Conservation (phyloP, 2,888 invertebrate genomes). For the Rosalia funebris region DNA sequence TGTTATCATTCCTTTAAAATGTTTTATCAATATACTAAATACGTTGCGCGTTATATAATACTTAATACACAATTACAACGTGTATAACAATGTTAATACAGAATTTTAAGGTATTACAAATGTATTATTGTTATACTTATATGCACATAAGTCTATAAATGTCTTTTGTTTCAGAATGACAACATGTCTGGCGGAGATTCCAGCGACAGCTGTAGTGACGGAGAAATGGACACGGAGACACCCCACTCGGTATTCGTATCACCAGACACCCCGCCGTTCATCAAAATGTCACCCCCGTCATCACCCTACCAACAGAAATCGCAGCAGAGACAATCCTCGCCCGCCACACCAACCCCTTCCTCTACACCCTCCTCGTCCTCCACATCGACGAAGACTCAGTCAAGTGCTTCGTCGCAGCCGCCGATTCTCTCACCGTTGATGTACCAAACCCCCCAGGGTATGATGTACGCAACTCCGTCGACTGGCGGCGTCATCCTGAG, state of each 20-base stretch:
- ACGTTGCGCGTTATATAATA: no score
- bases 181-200: slow-evolving; percentile 62
- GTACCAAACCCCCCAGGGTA: slow-evolving; percentile 64
- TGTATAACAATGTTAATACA: no score
- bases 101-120: no score
- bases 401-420: slow-evolving; percentile 39
- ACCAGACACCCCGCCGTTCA: slow-evolving; percentile 44
- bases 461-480: slow-evolving; percentile 64
- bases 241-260: slow-evolving; percentile 44
- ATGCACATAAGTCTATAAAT: no score
- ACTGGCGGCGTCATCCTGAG: slow-evolving; percentile 64
- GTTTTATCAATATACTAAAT: no score
- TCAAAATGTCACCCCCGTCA: slow-evolving; percentile 47
- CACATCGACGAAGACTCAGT: slow-evolving; percentile 41
- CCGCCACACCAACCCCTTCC: slow-evolving; percentile 30
- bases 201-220: slow-evolving; percentile 61
- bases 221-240: slow-evolving; percentile 55
- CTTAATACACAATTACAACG: no score
- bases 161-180: slow-evolving; percentile 61
- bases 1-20: no score
- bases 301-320: slow-evolving; percentile 40
- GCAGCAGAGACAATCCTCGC: slow-evolving; percentile 35
- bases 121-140: no score
- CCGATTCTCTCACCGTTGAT: slow-evolving; percentile 57
- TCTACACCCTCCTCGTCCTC: slow-evolving; percentile 30